Percentiles rank a stretch among this genome's conserved stretches.
phyloP scores from a whole-genome alignment of 2,797 vertebrate genomes.

The Gymnoscopelus microlampas region DNA sequence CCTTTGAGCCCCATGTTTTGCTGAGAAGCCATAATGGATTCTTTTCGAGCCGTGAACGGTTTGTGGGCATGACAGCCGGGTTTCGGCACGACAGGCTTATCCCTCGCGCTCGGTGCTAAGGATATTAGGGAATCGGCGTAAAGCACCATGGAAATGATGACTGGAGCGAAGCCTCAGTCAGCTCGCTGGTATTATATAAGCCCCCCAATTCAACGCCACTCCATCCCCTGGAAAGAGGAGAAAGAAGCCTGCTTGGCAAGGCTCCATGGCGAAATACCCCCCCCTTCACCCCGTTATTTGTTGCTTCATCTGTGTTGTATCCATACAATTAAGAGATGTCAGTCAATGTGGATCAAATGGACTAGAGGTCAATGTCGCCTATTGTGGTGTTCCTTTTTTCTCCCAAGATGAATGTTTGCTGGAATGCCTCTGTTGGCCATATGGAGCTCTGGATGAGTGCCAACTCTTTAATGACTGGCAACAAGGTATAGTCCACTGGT shows the following conservation, averaged over 20 bases:
- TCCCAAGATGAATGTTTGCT: slow-evolving; percentile 29
- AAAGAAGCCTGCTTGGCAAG: slow-evolving; percentile 55
- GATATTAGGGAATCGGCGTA: slow-evolving; percentile 85
- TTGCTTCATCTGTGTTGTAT: slow-evolving; percentile 58
- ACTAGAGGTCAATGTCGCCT: slow-evolving; percentile 54
- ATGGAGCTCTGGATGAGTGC: slow-evolving; percentile 57
- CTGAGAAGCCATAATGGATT: slow-evolving; percentile 79
- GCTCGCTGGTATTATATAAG: slow-evolving; percentile 77
- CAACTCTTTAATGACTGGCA: slow-evolving; percentile 45
- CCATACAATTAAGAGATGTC: slow-evolving; percentile 63
- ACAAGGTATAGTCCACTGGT: slow-evolving; percentile 13
- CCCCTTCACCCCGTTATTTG: slow-evolving; percentile 57
- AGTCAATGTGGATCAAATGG: slow-evolving; percentile 51
- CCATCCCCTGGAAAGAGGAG: slow-evolving; percentile 52
- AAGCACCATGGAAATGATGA: slow-evolving; percentile 85
- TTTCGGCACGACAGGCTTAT: slow-evolving; percentile 82
- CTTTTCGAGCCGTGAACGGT: slow-evolving; percentile 81
- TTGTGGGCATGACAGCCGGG: slow-evolving; percentile 81
- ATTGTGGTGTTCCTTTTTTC: slow-evolving; percentile 42
- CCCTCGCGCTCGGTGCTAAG: slow-evolving; percentile 80
- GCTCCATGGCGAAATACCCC: slow-evolving; percentile 59
- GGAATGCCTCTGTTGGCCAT: slow-evolving; percentile 43
- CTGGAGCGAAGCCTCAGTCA: slow-evolving; percentile 77
- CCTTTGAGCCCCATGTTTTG: slow-evolving; percentile 77
- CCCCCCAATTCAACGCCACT: slow-evolving; percentile 66